phyloP scores from a whole-genome alignment of 2,113 vertebrate species.

The Rhea pennata region DNA sequence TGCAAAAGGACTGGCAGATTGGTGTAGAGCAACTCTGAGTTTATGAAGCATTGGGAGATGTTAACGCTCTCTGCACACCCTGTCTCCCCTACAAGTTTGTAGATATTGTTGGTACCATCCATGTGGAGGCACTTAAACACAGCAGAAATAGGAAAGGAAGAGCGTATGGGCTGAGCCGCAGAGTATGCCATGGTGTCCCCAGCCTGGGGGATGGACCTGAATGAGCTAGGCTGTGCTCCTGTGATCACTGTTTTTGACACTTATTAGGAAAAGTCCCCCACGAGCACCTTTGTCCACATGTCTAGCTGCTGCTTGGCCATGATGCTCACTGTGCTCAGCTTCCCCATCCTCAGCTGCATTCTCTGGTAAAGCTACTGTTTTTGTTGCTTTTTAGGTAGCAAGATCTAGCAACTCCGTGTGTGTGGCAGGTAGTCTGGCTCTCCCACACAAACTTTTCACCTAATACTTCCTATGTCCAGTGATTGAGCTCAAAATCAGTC shows the following conservation, averaged over 20 bases:
- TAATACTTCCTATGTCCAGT: not conserved
- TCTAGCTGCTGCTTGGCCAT: not conserved
- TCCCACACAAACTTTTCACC: not conserved
- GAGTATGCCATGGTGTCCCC: not conserved
- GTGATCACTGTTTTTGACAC: not conserved
- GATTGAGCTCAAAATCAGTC: not conserved
- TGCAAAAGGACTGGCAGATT: not conserved
- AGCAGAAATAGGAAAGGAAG: not conserved
- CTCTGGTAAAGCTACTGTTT: not conserved
- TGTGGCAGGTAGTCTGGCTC: fast-evolving
- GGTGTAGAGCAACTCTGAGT: not conserved
- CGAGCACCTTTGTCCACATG: fast-evolving
- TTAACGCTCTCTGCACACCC: not conserved
- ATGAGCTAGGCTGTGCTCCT: not conserved
- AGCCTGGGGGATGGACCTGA: not conserved
- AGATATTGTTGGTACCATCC: not conserved
- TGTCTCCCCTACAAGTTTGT: fast-evolving
- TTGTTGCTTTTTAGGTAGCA: not conserved
- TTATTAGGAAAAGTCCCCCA: not conserved
- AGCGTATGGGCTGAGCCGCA: fast-evolving
- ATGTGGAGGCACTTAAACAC: not conserved
- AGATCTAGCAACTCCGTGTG: not conserved
- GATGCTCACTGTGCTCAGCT: not conserved
- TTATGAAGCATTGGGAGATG: not conserved
- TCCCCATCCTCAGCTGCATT: not conserved